These are phyloP conservation scores for Colius striatus DNA, from an alignment of 2,113 vertebrate genomes.

Conservation along the genomic window DNA sequence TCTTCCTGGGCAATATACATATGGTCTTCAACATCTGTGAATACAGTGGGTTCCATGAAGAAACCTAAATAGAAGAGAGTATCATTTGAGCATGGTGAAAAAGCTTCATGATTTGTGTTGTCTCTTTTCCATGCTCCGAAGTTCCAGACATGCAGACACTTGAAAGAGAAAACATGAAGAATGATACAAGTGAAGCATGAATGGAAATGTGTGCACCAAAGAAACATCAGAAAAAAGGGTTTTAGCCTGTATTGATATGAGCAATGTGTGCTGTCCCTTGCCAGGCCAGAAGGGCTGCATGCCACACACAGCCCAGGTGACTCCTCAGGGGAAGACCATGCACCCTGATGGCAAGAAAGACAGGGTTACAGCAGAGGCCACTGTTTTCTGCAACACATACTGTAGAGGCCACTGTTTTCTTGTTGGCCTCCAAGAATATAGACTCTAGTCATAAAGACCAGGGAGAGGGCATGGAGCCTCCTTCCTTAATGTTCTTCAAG, in stretches of 20 bases:
- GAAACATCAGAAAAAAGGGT: not conserved
- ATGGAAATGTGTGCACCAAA: not conserved
- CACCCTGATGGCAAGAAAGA: not conserved
- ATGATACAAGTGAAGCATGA: not conserved
- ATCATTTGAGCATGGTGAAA: not conserved
- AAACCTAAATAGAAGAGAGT: conserved; percentile 72
- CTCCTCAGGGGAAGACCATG: not conserved
- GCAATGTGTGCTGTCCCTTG: not conserved
- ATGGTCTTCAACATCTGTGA: conserved; percentile 84
- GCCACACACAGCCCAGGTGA: not conserved
- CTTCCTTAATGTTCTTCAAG: too few species aligned
- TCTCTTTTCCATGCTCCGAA: not conserved
- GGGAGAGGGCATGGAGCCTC: too few species aligned
- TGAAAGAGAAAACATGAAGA: not conserved
- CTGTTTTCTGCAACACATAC: not conserved
- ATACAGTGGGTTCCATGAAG: conserved; percentile 87
- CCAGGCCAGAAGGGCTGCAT: not conserved
- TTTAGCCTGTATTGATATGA: not conserved
- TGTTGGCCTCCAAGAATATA: not conserved
- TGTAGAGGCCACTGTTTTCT: not conserved
- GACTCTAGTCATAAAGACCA: not conserved
- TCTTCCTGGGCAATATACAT: conserved; percentile 85
- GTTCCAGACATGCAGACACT: not conserved
- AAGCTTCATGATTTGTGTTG: not conserved
- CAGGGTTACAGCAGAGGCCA: not conserved